These are phyloP conservation scores for Xenopus borealis DNA, from an alignment of 2,113 vertebrate species.

Conservation along the genomic window DNA sequence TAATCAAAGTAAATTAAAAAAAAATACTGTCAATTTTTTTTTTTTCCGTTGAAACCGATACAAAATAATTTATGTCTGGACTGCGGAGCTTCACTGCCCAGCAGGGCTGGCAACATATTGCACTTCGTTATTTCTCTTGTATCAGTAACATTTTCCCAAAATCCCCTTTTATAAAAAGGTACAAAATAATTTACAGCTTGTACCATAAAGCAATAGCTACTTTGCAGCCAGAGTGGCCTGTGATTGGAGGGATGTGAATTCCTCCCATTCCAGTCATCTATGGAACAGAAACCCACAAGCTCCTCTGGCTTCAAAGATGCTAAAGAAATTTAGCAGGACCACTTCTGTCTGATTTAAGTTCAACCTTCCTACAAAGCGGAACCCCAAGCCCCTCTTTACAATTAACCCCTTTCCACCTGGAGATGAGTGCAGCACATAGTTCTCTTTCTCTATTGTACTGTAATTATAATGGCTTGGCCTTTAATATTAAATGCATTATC, in stretches of 20 bases:
- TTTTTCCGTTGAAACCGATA: constrained; percentile 66
- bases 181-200: constrained; percentile 64
- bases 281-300: neutral
- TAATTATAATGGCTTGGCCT: too few species aligned
- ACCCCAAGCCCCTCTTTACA: constrained; percentile 55
- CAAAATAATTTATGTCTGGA: constrained; percentile 79
- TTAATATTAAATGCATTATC: too few species aligned
- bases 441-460: too few species aligned
- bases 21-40: constrained; percentile 69
- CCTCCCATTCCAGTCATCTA: too few species aligned
- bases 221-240: constrained; percentile 25
- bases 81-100: constrained; percentile 58
- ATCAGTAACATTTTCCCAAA: constrained; percentile 60
- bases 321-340: constrained; percentile 26
- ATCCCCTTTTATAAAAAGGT: constrained; percentile 45
- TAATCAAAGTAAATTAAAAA: constrained; percentile 72
- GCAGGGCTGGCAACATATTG: constrained; percentile 71
- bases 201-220: constrained; percentile 60
- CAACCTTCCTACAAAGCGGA: constrained; percentile 62
- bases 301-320: constrained; percentile 12
- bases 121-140: constrained; percentile 59
- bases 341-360: constrained; percentile 42
- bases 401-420: constrained; percentile 7
- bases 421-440: neutral
- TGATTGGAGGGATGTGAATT: neutral